Base-by-base conservation (phyloP, 2,797 vertebrate species). In the Varecia variegata region DNA sequence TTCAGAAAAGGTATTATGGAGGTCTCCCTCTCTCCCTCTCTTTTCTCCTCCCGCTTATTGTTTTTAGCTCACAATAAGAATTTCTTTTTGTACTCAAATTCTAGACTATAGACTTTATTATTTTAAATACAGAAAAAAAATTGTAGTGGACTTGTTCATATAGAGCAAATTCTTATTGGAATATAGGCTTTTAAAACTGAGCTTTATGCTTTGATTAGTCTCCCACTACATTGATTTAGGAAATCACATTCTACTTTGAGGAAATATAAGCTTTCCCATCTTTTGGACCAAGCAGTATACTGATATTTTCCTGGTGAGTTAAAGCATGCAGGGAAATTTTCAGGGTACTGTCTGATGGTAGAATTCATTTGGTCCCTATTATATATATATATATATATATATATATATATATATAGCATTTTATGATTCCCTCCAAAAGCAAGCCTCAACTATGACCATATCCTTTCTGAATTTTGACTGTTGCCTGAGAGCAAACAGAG, bases 121-220 rank as follows among this genome's bases (percentile, higher is more conserved):
- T 74, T 84, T 90, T 90, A 85, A 84, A 90, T 92, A 85, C 1
- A 96, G 73, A 93, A 94, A 76, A 93, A 87, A 90, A 56, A 62
- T 58, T 85, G 35, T 58, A 40, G 11, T 85, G 21, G 18, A 54
- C 50, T 92, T 93, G 47, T 67, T 95, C 62, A 68, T 60, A 68
- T 62, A 79, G 95, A 87, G 58, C 40, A 82, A 79, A 90, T 93
- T 91, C 25, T 83, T 58, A 25, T 62, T 81, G 50, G 17, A 79
- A 56, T 94, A 82, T 54, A 86, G 32, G 23, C 3, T 92, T 89
- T 82, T 85, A 2, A 83, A 83, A 32, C 54, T 84, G 79, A 84
- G 21, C 38, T 94, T 96, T 96, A 70, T 67, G 43, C 18, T 95
- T 94, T 77, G 60, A 90, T 13, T 50, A 56, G 40, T 80, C 67